phyloP scores from a whole-genome alignment of 2,888 invertebrate genomes.

The Oegoconia quadripuncta region DNA sequence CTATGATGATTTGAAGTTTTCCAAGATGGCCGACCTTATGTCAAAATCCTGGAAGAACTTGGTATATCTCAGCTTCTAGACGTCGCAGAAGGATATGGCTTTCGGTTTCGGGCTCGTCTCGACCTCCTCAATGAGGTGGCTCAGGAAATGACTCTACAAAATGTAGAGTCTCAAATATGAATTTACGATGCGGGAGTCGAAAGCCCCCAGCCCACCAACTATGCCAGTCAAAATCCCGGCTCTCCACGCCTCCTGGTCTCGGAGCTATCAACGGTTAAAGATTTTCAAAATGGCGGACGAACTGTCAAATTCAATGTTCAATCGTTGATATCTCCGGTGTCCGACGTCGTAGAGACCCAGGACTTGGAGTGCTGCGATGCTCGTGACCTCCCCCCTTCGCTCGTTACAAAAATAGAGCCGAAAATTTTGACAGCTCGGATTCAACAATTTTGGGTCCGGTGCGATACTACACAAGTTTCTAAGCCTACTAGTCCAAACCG shows the following conservation, averaged over 20 bases:
- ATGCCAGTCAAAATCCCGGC: too few relatives aligned
- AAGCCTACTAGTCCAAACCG: too few relatives aligned
- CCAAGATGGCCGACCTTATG: too few relatives aligned
- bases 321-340: not conserved
- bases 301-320: not conserved
- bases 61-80: too few relatives aligned
- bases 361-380: not conserved
- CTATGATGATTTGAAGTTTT: too few relatives aligned
- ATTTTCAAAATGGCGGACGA: not conserved
- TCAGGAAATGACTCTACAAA: too few relatives aligned
- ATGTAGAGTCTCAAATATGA: not conserved
- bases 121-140: too few relatives aligned
- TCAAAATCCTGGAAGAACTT: too few relatives aligned
- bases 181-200: not conserved
- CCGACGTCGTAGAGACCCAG: not conserved
- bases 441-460: not conserved
- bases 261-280: not conserved
- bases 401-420: not conserved
- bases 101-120: too few relatives aligned
- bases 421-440: not conserved
- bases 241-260: not conserved
- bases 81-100: too few relatives aligned
- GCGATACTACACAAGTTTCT: not conserved
- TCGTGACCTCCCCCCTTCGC: not conserved
- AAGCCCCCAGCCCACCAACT: not conserved